These are phyloP conservation scores for Pachycephala philippinensis DNA, from an alignment of 2,113 vertebrate genomes.

Conservation along the genomic window DNA sequence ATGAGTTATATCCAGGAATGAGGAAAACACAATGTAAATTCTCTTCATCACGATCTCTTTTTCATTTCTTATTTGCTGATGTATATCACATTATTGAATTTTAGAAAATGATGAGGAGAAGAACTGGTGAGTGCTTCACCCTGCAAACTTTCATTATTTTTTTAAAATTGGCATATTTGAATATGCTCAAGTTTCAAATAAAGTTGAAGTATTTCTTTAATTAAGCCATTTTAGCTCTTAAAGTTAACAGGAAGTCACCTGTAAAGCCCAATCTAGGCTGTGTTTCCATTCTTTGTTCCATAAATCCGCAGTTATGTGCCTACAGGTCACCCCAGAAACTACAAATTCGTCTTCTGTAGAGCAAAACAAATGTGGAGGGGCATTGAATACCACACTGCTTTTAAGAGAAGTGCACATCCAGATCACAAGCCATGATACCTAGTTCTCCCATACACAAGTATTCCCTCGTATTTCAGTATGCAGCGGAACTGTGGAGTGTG, in stretches of 20 bases:
- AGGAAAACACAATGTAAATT: constrained; percentile 51
- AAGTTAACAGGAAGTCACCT: not conserved
- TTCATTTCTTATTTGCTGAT: constrained; percentile 68
- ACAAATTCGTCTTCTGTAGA: not conserved
- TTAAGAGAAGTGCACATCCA: not conserved
- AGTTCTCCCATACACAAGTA: not conserved
- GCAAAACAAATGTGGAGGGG: not conserved
- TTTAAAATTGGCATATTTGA: constrained; percentile 11
- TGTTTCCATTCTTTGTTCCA: not conserved
- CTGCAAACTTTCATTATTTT: constrained; percentile 17
- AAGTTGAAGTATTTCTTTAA: constrained; percentile 54
- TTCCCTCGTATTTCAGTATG: not conserved
- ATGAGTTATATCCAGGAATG: constrained; percentile 35
- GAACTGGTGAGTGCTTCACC: constrained; percentile 4
- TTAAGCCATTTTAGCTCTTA: not conserved
- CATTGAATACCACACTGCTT: not conserved
- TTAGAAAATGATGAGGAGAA: constrained; percentile 23
- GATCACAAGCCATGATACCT: not conserved
- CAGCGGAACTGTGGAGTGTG: not conserved
- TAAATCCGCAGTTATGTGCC: not conserved
- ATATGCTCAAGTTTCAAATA: constrained; percentile 44
- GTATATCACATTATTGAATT: constrained; percentile 54
- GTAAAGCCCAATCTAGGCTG: not conserved
- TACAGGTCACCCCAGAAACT: not conserved
- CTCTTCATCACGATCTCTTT: not conserved